A percentile compares a stretch with the other conserved stretches of the same genome.
Evolutionary conservation across 2,888 invertebrate genomes (phyloP).

Genomic region (Achlya flavicornis): DNA sequence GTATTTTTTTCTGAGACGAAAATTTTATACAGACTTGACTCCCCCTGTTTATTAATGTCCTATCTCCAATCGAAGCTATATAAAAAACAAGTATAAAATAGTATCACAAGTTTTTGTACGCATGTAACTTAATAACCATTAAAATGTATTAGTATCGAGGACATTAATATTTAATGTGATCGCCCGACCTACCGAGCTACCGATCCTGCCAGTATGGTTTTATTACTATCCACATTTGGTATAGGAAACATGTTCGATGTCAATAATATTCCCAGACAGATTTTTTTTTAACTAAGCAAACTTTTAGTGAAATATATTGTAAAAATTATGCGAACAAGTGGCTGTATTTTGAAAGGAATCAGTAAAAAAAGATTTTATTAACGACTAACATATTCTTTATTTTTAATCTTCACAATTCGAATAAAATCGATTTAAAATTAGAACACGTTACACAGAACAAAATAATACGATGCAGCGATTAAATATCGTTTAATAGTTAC

Average conservation of each 20-base stretch:
- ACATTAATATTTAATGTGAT: slow-evolving; percentile 30
- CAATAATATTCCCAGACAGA: too few relatives aligned
- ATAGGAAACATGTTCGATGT: too few relatives aligned
- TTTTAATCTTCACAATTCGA: too few relatives aligned
- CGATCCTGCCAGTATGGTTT: not conserved
- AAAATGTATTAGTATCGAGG: slow-evolving; percentile 25
- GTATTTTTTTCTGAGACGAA: too few relatives aligned
- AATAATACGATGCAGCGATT: slow-evolving; percentile 47
- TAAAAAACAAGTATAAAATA: not conserved
- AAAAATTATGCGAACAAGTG: too few relatives aligned
- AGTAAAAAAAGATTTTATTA: too few relatives aligned
- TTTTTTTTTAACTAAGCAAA: too few relatives aligned
- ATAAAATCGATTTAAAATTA: not conserved
- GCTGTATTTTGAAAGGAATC: too few relatives aligned
- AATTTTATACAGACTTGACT: too few relatives aligned
- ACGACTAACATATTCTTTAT: too few relatives aligned
- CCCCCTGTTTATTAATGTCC: not conserved
- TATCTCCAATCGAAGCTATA: not conserved
- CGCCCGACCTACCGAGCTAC: slow-evolving; percentile 14
- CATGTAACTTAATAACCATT: slow-evolving; percentile 17
- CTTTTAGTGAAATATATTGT: too few relatives aligned
- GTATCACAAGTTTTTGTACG: slow-evolving; percentile 1
- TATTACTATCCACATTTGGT: not conserved
- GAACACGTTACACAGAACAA: slow-evolving; percentile 13
- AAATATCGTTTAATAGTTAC: slow-evolving; percentile 59